Evolutionary conservation across 2,888 invertebrate species (phyloP).

Genomic region (Lumbricus terrestris): DNA sequence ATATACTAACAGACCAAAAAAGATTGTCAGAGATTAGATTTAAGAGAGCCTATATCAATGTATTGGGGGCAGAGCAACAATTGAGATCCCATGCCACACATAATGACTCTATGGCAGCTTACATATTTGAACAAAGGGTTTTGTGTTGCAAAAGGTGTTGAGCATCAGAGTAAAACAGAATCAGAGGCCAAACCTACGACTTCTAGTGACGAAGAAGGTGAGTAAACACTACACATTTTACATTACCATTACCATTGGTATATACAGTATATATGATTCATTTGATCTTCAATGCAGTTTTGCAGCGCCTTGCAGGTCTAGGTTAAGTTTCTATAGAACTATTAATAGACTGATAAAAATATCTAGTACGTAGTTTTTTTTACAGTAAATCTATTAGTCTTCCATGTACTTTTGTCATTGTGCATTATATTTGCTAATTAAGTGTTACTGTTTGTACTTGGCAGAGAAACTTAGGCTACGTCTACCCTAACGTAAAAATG

Average conservation of each 20-base stretch:
- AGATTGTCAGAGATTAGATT: background rate
- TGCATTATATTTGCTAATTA: background rate
- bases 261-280: too few species aligned
- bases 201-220: background rate
- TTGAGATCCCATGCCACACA: background rate
- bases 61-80: background rate
- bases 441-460: too few species aligned
- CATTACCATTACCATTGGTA: fast-evolving
- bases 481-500: background rate
- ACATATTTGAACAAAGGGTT: background rate
- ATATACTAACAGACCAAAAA: background rate
- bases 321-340: background rate
- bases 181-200: background rate
- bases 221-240: background rate
- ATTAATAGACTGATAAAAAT: background rate
- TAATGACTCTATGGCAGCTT: background rate
- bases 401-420: background rate
- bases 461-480: too few species aligned
- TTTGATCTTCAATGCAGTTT: background rate
- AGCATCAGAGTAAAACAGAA: background rate
- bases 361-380: too few species aligned
- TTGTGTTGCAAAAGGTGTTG: background rate
- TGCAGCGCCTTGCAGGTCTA: background rate
- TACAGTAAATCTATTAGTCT: background rate
- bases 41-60: background rate